Evolutionary conservation across 1,140 invertebrate genomes (phyloP).

Genomic region (Drosophila saltans): DNA sequence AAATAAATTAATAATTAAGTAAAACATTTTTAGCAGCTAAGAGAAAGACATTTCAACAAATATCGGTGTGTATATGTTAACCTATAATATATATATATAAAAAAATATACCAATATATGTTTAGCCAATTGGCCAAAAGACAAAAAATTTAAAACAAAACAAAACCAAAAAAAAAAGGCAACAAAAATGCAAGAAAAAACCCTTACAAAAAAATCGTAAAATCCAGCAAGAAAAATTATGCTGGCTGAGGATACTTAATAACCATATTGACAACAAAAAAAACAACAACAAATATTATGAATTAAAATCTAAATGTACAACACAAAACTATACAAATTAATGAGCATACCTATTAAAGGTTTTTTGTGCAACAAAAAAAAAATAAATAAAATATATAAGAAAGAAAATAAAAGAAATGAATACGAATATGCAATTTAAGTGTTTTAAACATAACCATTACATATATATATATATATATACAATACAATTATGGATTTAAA

Average conservation of each 20-base stretch:
- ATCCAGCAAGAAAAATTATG: constrained; percentile 77
- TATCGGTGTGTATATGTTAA: constrained; percentile 66
- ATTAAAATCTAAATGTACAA: constrained; percentile 23
- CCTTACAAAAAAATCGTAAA: constrained; percentile 65
- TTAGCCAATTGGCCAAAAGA: constrained; percentile 67
- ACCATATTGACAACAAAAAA: constrained; percentile 11
- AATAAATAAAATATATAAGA: background rate
- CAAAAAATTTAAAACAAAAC: constrained; percentile 24
- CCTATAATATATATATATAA: constrained; percentile 38
- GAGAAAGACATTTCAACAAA: constrained; percentile 50
- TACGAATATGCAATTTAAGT: constrained; percentile 62
- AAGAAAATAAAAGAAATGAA: constrained; percentile 39
- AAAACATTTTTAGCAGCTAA: constrained; percentile 45
- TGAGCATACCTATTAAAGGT: constrained; percentile 79
- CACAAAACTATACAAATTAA: constrained; percentile 42
- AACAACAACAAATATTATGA: constrained; percentile 17
- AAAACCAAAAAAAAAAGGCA: constrained; percentile 37
- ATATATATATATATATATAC: constrained; percentile 28
- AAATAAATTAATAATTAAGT: constrained; percentile 34
- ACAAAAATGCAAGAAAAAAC: constrained; percentile 56
- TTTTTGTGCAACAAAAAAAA: constrained; percentile 66
- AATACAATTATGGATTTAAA: constrained; percentile 55
- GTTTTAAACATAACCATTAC: constrained; percentile 46
- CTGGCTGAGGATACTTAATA: constrained; percentile 63
- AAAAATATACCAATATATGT: constrained; percentile 44